phyloP scores from a whole-genome alignment of 2,113 vertebrate genomes.

The Calyptommatus sinebrachiatus region DNA sequence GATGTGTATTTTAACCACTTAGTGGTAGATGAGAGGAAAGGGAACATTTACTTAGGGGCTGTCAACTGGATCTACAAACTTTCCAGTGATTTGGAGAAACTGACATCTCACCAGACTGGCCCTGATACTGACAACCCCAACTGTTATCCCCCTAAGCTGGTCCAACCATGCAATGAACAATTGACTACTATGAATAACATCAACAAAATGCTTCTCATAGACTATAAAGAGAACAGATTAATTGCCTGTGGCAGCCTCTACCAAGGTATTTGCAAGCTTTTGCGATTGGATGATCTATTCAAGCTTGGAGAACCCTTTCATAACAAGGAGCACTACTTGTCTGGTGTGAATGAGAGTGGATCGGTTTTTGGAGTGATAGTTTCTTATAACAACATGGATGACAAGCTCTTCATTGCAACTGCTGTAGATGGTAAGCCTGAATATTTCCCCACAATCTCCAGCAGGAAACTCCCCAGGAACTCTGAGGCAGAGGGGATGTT shows the following conservation, averaged over 20 bases:
- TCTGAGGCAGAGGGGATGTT: conserved; percentile 97
- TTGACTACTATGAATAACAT: conserved; percentile 91
- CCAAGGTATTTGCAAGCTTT: conserved; percentile 96
- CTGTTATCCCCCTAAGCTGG: conserved; percentile 95
- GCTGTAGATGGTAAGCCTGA: conserved; percentile 96
- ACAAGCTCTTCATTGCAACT: conserved; percentile 95
- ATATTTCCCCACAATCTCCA: conserved; percentile 98
- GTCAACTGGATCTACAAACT: conserved; percentile 98
- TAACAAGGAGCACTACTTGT: conserved; percentile 98
- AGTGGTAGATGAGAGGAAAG: conserved; percentile 91
- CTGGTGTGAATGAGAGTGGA: conserved; percentile 94
- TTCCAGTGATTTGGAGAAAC: conserved; percentile 83
- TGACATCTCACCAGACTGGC: conserved; percentile 92
- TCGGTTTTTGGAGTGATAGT: conserved; percentile 97
- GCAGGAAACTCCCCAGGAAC: conserved; percentile 92
- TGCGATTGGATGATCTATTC: conserved; percentile 95
- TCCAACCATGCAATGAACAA: conserved; percentile 93
- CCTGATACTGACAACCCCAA: conserved; percentile 98
- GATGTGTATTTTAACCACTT: conserved; percentile 94
- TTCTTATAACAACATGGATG: conserved; percentile 89
- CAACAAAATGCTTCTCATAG: conserved; percentile 98
- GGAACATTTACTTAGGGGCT: conserved; percentile 92
- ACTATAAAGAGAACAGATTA: conserved; percentile 93
- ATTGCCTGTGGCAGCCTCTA: conserved; percentile 96
- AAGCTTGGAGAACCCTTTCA: conserved; percentile 97